These are phyloP conservation scores for Lanistes nyassanus DNA, from an alignment of 1,140 invertebrate genomes.

Conservation along the genomic window DNA sequence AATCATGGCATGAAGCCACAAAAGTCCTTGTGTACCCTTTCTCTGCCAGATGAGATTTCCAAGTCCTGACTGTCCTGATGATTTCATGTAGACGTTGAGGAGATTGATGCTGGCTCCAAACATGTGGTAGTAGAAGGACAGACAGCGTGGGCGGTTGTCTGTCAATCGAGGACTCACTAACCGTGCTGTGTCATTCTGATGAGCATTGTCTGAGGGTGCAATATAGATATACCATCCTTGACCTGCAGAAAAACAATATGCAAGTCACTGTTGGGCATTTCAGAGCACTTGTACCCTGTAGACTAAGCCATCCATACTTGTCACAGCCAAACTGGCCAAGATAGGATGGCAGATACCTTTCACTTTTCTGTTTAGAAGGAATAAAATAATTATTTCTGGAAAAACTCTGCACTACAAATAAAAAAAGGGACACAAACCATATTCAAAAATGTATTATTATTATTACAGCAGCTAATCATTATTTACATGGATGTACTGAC, in stretches of 20 bases:
- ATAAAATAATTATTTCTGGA: no score
- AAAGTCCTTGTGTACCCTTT: slow-evolving; percentile 56
- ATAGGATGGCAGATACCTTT: no score
- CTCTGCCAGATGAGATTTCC: slow-evolving; percentile 46
- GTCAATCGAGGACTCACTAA: slow-evolving; percentile 70
- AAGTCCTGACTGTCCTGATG: slow-evolving; percentile 20
- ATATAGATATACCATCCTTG: slow-evolving; percentile 58
- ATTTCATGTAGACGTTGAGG: slow-evolving; percentile 42
- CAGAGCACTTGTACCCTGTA: no score
- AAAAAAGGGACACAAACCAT: no score
- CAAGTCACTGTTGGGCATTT: no score
- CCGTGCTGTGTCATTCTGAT: slow-evolving; percentile 73
- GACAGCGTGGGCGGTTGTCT: slow-evolving; percentile 46
- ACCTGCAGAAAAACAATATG: slow-evolving; percentile 22
- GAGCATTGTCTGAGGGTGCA: slow-evolving; percentile 44
- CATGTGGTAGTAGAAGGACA: slow-evolving; percentile 66
- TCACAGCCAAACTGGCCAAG: no score
- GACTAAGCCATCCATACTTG: no score
- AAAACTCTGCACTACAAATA: no score
- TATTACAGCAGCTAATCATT: no score
- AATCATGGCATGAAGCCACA: slow-evolving; percentile 54
- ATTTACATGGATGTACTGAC: no score
- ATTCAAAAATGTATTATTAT: no score
- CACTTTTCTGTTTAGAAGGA: no score
- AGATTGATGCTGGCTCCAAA: slow-evolving; percentile 47